These are phyloP conservation scores for Gnatocerus cornutus DNA, from an alignment of 2,888 invertebrate species.

Conservation along the genomic window DNA sequence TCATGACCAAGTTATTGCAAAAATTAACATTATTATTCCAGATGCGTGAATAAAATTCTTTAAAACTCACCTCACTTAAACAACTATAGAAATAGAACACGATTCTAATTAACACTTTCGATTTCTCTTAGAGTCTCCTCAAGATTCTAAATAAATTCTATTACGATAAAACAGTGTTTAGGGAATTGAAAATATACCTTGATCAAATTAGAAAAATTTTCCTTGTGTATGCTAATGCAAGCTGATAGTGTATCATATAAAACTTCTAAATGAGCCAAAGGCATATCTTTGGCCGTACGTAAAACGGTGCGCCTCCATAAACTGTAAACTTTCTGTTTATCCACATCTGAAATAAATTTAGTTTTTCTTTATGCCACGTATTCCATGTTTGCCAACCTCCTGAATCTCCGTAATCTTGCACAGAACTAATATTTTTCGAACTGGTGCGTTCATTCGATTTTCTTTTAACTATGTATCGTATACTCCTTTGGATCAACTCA, in stretches of 20 bases:
- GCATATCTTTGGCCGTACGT: slow-evolving; percentile 62
- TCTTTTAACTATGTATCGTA: slow-evolving; percentile 9
- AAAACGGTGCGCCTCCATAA: slow-evolving; percentile 63
- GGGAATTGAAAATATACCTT: slow-evolving; percentile 54
- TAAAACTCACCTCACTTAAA: slow-evolving; percentile 7
- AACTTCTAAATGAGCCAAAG: slow-evolving; percentile 64
- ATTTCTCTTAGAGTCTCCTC: slow-evolving; percentile 56
- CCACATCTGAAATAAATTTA: slow-evolving; percentile 53
- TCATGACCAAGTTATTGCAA: slow-evolving; percentile 21
- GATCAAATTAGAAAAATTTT: slow-evolving; percentile 60
- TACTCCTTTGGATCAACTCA: slow-evolving; percentile 29
- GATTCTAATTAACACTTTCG: slow-evolving; percentile 43
- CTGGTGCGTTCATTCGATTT: slow-evolving; percentile 12
- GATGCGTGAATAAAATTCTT: slow-evolving; percentile 14
- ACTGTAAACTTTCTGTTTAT: slow-evolving; percentile 59
- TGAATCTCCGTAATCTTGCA: slow-evolving; percentile 29
- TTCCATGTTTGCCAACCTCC: background rate
- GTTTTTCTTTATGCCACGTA: background rate
- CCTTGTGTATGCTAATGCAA: slow-evolving; percentile 63
- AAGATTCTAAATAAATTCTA: slow-evolving; percentile 52
- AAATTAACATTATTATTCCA: slow-evolving; percentile 37
- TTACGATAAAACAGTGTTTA: background rate
- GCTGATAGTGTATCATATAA: slow-evolving; percentile 66
- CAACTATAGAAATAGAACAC: slow-evolving; percentile 6
- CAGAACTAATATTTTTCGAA: slow-evolving; percentile 9